A percentile compares a stretch with the other conserved stretches of the same genome.
Evolutionary conservation across 1,140 invertebrate species (phyloP).

Genomic region (Solenopsis fugax): DNA sequence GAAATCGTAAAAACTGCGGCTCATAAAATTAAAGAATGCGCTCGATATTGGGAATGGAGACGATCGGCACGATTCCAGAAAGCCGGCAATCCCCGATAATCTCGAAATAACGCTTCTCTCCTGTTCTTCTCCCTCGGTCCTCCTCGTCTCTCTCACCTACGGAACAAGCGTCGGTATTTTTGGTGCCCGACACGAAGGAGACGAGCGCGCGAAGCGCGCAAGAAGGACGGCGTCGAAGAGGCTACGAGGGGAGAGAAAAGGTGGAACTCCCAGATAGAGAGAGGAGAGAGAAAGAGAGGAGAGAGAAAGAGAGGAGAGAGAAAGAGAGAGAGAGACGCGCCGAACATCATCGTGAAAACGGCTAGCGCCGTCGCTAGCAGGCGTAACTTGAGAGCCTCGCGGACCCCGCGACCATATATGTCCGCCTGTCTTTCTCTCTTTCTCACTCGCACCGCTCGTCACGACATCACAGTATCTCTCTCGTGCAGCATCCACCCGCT

Average conservation of each 20-base stretch:
- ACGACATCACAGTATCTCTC: constrained; percentile 71
- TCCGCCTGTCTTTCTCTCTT: constrained; percentile 80
- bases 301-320: constrained; percentile 20
- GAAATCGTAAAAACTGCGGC: constrained; percentile 27
- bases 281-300: background rate
- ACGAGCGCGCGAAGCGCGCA: constrained; percentile 46
- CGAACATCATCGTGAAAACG: constrained; percentile 80
- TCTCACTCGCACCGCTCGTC: constrained; percentile 69
- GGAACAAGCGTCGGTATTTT: constrained; percentile 76
- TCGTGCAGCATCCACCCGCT: constrained; percentile 63
- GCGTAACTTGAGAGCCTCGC: constrained; percentile 86
- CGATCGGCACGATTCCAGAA: constrained; percentile 82
- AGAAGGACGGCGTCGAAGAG: constrained; percentile 50
- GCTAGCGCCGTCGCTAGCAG: constrained; percentile 80
- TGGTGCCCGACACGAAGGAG: constrained; percentile 70
- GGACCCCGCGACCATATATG: constrained; percentile 86
- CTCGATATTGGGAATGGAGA: constrained; percentile 70
- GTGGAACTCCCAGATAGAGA: constrained; percentile 51
- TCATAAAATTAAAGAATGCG: constrained; percentile 42
- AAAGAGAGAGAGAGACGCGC: constrained; percentile 22
- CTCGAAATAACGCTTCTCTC: constrained; percentile 81
- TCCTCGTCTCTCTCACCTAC: constrained; percentile 61
- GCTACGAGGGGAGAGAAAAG: constrained; percentile 26
- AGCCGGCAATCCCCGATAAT: constrained; percentile 81
- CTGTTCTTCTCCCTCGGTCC: constrained; percentile 37